These are phyloP conservation scores for Cyrtonyx montezumae DNA, from an alignment of 2,113 vertebrate species.

Conservation along the genomic window DNA sequence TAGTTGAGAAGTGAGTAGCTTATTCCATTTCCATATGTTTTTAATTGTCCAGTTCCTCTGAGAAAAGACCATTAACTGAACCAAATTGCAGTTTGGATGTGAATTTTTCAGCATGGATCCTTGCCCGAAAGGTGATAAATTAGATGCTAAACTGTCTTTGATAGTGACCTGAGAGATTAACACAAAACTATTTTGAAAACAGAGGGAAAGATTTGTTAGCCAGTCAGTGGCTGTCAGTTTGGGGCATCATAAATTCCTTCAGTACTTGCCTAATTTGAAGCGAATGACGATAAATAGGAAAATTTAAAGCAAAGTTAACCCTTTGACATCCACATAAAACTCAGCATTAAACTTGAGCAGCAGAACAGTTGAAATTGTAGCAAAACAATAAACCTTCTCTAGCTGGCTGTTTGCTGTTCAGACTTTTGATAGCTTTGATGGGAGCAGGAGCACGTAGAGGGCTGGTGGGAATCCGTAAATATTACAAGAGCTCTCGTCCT, in stretches of 20 bases:
- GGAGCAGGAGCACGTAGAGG: background rate
- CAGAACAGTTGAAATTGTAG: background rate
- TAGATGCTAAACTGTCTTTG: slow-evolving; percentile 65
- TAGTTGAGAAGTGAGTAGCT: slow-evolving; percentile 57
- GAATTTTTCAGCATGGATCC: slow-evolving; percentile 64
- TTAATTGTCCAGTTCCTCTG: slow-evolving; percentile 66
- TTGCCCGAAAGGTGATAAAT: slow-evolving; percentile 72
- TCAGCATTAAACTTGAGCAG: slow-evolving; percentile 12
- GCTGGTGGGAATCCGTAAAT: slow-evolving; percentile 6
- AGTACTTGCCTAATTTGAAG: background rate
- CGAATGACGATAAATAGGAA: background rate
- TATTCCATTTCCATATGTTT: slow-evolving; percentile 64
- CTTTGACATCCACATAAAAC: slow-evolving; percentile 42
- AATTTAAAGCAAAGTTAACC: background rate
- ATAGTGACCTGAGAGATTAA: slow-evolving; percentile 64
- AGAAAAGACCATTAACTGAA: slow-evolving; percentile 67
- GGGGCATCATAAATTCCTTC: background rate
- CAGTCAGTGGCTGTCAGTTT: background rate
- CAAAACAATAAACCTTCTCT: background rate
- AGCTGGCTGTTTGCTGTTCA: slow-evolving; percentile 8
- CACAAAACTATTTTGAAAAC: slow-evolving; percentile 61
- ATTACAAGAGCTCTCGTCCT: background rate
- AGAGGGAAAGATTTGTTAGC: slow-evolving; percentile 48
- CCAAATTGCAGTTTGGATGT: slow-evolving; percentile 69
- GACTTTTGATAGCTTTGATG: background rate